phyloP scores from a whole-genome alignment of 2,113 vertebrate species.

The Cinclus cinclus region DNA sequence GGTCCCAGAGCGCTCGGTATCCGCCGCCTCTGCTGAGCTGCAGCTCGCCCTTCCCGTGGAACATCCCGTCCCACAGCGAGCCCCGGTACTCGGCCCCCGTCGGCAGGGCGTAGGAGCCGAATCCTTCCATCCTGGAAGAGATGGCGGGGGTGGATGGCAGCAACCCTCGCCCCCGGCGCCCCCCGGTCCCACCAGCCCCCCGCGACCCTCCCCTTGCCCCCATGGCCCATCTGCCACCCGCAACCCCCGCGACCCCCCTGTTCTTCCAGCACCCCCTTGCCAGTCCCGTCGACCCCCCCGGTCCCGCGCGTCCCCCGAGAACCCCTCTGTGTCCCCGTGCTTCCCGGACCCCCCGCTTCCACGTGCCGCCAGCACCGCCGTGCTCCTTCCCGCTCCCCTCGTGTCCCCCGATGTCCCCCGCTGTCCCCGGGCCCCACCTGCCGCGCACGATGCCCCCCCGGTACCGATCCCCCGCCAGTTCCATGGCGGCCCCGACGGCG shows the following conservation, averaged over 20 bases:
- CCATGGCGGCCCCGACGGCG: not conserved
- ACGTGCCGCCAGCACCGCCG: not conserved
- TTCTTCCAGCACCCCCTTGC: too few species aligned
- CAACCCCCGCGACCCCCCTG: too few species aligned
- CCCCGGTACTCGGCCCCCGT: slow-evolving; percentile 85
- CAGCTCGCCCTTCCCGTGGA: slow-evolving; percentile 87
- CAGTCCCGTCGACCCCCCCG: too few species aligned
- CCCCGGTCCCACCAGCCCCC: not conserved
- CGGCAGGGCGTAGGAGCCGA: slow-evolving; percentile 81
- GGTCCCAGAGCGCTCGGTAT: slow-evolving; percentile 85
- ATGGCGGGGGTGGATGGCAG: fast-evolving
- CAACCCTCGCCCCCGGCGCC: not conserved
- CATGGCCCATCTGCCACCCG: not conserved
- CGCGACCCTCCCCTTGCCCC: too few species aligned
- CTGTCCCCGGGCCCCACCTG: not conserved
- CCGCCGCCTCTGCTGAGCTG: slow-evolving; percentile 80
- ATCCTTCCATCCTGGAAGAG: slow-evolving; percentile 86
- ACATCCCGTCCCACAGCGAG: slow-evolving; percentile 86
- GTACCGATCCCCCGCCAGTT: not conserved
- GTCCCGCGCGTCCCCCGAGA: not conserved
- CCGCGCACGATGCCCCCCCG: not conserved
- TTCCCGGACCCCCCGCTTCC: not conserved
- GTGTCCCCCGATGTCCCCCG: too few species aligned
- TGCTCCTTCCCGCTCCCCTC: not conserved
- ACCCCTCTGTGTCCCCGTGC: too few species aligned